Conservation (phyloP, 2,113 vertebrate species). For the Fukomys damarensis region DNA sequence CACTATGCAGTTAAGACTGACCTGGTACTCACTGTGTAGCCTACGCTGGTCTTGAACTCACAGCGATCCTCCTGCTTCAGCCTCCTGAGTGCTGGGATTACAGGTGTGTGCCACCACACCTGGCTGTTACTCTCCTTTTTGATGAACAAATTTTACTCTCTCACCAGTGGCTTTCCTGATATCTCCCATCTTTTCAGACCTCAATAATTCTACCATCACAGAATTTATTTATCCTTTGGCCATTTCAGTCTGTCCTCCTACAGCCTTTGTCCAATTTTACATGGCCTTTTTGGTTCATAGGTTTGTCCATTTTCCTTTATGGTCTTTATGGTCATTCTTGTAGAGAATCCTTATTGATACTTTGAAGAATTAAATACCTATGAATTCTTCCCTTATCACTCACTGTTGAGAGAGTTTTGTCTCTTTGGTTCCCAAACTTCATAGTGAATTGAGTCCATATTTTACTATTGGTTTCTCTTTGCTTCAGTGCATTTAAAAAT, state of each 20-base stretch:
- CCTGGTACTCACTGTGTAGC: too few relatives aligned
- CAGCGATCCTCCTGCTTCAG: too few relatives aligned
- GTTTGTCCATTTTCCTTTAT: not conserved
- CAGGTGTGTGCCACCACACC: too few relatives aligned
- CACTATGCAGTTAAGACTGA: too few relatives aligned
- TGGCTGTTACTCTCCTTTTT: not conserved
- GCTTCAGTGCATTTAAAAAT: slow-evolving; percentile 27
- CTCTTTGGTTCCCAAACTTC: not conserved
- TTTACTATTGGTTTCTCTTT: not conserved
- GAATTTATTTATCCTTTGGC: not conserved
- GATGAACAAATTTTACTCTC: not conserved
- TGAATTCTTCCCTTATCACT: not conserved
- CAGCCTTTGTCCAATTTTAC: not conserved
- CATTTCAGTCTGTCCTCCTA: not conserved
- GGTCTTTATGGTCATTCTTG: not conserved
- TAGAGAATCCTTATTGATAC: not conserved
- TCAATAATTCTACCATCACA: not conserved
- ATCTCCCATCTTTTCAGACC: not conserved
- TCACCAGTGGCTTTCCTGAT: not conserved
- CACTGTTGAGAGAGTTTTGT: not conserved
- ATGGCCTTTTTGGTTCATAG: not conserved
- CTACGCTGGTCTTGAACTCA: too few relatives aligned
- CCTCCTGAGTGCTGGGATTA: too few relatives aligned
- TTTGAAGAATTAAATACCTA: not conserved
- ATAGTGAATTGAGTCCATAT: not conserved